Percentiles rank a stretch among this genome's conserved stretches.
These are phyloP conservation scores for Anticlea derivata DNA, from an alignment of 2,888 invertebrate species.

Conservation along the genomic window DNA sequence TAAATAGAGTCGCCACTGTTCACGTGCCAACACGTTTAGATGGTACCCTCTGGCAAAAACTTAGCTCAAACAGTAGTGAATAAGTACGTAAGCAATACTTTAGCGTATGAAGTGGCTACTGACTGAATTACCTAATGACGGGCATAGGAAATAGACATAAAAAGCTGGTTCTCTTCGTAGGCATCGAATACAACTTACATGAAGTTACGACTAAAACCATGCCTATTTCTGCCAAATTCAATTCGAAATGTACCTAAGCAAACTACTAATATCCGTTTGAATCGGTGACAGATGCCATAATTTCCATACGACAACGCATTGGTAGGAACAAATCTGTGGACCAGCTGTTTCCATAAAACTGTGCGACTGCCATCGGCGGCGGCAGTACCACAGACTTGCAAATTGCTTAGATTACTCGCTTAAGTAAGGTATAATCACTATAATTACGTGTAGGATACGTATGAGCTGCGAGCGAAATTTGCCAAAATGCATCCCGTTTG, in stretches of 20 bases:
- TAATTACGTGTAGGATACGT: slow-evolving; percentile 45
- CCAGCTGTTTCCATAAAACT: slow-evolving; percentile 1
- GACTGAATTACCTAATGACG: slow-evolving; percentile 10
- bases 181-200: no score
- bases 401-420: slow-evolving; percentile 27
- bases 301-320: no score
- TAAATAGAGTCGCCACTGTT: no score
- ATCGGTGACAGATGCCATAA: no score
- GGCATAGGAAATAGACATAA: background rate
- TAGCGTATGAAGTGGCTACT: slow-evolving; percentile 4
- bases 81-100: background rate
- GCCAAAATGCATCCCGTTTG: slow-evolving; percentile 41
- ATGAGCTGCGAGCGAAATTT: slow-evolving; percentile 31
- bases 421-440: slow-evolving; percentile 51
- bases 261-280: no score
- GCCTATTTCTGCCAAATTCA: no score
- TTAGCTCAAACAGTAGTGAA: slow-evolving; percentile 18
- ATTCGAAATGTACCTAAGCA: no score
- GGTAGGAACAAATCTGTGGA: background rate
- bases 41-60: slow-evolving; percentile 25
- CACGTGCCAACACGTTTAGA: background rate
- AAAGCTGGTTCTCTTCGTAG: background rate
- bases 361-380: background rate
- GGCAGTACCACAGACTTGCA: slow-evolving; percentile 10
- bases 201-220: no score